These are phyloP conservation scores for Ectemnius continuus DNA, from an alignment of 2,888 invertebrate genomes.

Conservation along the genomic window DNA sequence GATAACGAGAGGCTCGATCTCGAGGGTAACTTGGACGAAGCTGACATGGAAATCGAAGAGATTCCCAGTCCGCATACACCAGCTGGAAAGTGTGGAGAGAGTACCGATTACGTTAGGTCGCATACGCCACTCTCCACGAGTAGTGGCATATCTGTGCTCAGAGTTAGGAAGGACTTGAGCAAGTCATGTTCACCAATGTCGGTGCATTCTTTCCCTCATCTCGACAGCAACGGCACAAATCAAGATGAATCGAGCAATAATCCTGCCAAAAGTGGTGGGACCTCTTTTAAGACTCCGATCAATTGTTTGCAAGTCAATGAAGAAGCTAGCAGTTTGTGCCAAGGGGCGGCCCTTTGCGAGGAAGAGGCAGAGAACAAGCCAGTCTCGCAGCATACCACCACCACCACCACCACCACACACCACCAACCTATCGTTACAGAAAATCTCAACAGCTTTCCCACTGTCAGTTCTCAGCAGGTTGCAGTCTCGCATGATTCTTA, in stretches of 20 bases:
- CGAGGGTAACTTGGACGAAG: constrained; percentile 78
- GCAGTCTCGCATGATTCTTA: constrained; percentile 62
- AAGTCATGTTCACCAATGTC: constrained; percentile 76
- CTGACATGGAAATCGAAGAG: constrained; percentile 74
- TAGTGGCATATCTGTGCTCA: constrained; percentile 69
- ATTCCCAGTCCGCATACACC: constrained; percentile 69
- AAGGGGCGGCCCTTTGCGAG: constrained; percentile 39
- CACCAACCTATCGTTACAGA: constrained; percentile 67
- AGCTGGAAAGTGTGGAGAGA: constrained; percentile 62
- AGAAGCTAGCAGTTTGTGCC: constrained; percentile 51
- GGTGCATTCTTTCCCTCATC: constrained; percentile 66
- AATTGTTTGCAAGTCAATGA: constrained; percentile 62
- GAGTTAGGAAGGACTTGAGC: constrained; percentile 72
- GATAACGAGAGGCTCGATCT: constrained; percentile 71
- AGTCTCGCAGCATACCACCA: constrained; percentile 26
- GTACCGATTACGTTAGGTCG: constrained; percentile 58
- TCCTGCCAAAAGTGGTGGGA: constrained; percentile 30
- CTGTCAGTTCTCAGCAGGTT: constrained; percentile 65
- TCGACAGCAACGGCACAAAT: constrained; percentile 64
- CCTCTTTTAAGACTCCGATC: constrained; percentile 60
- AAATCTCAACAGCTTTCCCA: constrained; percentile 66
- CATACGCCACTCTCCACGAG: constrained; percentile 69
- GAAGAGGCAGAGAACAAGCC: constrained; percentile 51
- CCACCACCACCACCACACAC: too few species aligned
- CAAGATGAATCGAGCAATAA: constrained; percentile 67